Base-by-base conservation (phyloP, 2,113 vertebrate species). In the Ardeotis arabs region DNA sequence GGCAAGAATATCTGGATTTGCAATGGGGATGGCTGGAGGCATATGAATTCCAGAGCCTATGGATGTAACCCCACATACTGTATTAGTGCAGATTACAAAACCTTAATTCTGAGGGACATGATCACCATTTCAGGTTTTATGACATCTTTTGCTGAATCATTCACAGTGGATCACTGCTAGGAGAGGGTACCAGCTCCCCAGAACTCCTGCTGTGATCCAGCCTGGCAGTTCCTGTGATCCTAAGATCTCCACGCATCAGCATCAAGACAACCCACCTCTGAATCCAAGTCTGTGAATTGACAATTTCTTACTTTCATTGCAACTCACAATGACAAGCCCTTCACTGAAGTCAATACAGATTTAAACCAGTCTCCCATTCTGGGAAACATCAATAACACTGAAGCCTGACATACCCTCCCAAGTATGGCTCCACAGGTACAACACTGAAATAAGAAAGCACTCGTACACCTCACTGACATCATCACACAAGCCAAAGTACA, bases 381-480 rank as follows among this genome's bases (percentile, higher is more conserved):
- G 16, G 55, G 70, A 76, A 94, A 49, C 41, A 79, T 33, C 53
- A 64, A 28, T 24, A 59, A 31, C 14, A 7, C 50, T 44, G 29
- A 33, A 63, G 68, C 11, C 76, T 55, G 64, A 84, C n/a, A 41
- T 66, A 15, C 22, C 28, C 8, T 20, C 62, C 21, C 25, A 23
- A 58, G 22, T 27, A 45, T 17, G 56, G 27, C 22, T 74, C 79
- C 41, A 69, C 28, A 47, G 23, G 20, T 12, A 18, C 4, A 52
- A 9, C 3, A 14, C 28, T 59, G 81, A 75, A 52, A 25, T 28
- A 24, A 78, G 37, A 52, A 59, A 59, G 23, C 20, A 39, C n/a
- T 20, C 3, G 0, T 24, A 33, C 0, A 0, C 23, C 37, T 23
- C 63, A 23, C 31, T 59, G 50, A 35, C 50, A 86, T 13, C 76